Evolutionary conservation across 2,797 vertebrate genomes (phyloP), one percentile per base, ranked within the genome.

Genomic region (Paguma larvata): DNA sequence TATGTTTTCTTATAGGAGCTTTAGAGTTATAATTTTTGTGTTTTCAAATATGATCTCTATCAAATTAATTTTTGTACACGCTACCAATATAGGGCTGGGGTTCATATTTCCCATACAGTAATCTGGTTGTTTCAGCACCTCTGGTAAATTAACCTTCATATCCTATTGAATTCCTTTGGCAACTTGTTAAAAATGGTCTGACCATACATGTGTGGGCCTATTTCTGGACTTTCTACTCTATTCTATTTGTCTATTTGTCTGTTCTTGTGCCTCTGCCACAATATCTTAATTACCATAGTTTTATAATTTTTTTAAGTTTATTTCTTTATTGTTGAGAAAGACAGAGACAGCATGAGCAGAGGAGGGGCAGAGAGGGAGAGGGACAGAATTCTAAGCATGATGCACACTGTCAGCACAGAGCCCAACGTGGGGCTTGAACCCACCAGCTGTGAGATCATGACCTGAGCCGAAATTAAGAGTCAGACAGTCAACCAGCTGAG

Each of bases 21-120:
- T 91, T 91, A 44, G 44, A n/a, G 21, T 89, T 75, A 44, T 75
- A 41, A 32, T 46, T 48, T 95, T 95, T 67, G 70, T 38, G 51
- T 72, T 87, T 89, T 65, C n/a, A 6, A 56, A 44, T 78, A 77
- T 34, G 15, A 78, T 27, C 12, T 51, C 27, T 11, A 59, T 68
- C 41, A 70, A 83, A 62, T 41, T 65, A 82, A 44, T 51, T 86
- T 86, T 56, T 46, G 32, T 46, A 41, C 51, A 32, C 68, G 14
- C 2, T 51, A 62, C 72, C 72, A 38, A 95, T 5, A 7, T n/a
- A 73, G 14, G 32, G 6, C 34, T 85, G 13, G 21, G 41, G 25
- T 44, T n/a, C 25, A 6, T 41, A 41, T 79, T 62, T 63, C 70
- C 30, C 44, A 18, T 27, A 34, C 3, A 75, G 18, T 68, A 75